Percentiles rank a stretch among this genome's conserved stretches.
These are phyloP conservation scores for Paradoxurus hermaphroditus DNA, from an alignment of 2,113 vertebrate species.

Conservation along the genomic window DNA sequence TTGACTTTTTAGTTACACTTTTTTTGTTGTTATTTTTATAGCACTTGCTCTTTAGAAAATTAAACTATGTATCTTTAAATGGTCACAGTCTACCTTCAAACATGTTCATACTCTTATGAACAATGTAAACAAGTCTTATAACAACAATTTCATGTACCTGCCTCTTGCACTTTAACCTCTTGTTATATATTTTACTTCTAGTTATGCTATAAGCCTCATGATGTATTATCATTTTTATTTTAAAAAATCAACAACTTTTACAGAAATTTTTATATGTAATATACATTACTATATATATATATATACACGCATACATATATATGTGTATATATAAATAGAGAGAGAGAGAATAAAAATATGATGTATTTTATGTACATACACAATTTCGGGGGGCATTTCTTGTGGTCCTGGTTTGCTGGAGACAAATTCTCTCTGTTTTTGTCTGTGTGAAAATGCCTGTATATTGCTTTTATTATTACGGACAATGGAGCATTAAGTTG, in stretches of 20 bases:
- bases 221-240: background rate
- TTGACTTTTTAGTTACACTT: background rate
- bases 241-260: background rate
- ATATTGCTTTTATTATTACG: background rate
- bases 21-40: constrained; percentile 10
- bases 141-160: background rate
- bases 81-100: background rate
- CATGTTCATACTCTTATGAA: background rate
- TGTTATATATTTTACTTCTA: constrained; percentile 21
- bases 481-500: background rate
- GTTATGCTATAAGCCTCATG: background rate
- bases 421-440: background rate
- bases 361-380: background rate
- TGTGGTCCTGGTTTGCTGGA: background rate
- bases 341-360: background rate
- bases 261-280: background rate
- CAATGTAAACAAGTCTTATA: background rate
- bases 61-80: constrained; percentile 18
- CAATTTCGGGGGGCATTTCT: background rate
- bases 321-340: too few relatives aligned
- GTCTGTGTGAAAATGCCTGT: background rate
- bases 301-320: background rate
- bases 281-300: background rate
- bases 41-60: background rate
- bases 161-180: background rate